Conservation (phyloP, 2,888 invertebrate genomes). For the Cylindroiulus punctatus region DNA sequence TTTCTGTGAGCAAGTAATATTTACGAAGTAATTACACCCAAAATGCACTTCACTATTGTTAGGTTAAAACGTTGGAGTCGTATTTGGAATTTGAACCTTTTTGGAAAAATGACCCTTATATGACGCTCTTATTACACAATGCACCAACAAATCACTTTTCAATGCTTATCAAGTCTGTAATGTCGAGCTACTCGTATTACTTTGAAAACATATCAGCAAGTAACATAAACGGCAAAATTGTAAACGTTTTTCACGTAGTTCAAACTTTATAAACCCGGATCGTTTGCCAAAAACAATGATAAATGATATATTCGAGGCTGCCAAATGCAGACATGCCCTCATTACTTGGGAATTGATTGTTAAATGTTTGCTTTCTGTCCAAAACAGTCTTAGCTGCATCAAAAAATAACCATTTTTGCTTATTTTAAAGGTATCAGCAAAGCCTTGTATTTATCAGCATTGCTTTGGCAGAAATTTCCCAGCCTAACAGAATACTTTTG, state of each 20-base stretch:
- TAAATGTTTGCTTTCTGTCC: constrained; percentile 8
- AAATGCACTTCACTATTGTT: not conserved
- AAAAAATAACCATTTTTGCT: not conserved
- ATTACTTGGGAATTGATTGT: not conserved
- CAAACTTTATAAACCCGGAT: not conserved
- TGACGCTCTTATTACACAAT: not conserved
- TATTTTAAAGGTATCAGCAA: not conserved
- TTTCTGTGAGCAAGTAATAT: no score
- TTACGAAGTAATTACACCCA: not conserved
- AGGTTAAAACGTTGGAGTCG: not conserved
- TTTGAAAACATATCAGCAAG: not conserved
- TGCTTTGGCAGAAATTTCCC: not conserved
- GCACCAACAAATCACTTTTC: not conserved
- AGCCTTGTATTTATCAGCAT: constrained; percentile 40
- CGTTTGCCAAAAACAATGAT: not conserved
- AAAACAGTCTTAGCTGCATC: not conserved
- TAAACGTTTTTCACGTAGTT: not conserved
- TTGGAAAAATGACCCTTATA: no score
- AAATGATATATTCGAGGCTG: not conserved
- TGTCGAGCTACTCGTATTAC: not conserved
- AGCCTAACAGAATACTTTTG: not conserved
- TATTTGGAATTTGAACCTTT: not conserved
- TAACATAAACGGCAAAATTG: not conserved
- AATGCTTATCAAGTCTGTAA: not conserved
- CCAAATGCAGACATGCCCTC: constrained; percentile 18